Evolutionary conservation across 2,888 invertebrate genomes (phyloP), one percentile per base, ranked within the genome.

Genomic region (Clunio marinus): DNA sequence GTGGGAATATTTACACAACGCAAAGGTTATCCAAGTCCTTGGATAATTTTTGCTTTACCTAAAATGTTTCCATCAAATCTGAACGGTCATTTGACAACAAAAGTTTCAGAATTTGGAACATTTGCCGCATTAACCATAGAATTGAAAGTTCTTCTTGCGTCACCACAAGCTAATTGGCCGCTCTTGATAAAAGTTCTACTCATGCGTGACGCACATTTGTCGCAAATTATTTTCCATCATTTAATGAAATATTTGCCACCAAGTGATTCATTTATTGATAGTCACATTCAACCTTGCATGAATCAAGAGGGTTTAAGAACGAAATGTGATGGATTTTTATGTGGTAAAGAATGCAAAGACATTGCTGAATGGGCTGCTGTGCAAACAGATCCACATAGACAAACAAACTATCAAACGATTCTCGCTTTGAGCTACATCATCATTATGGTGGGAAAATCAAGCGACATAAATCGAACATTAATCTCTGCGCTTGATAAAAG

Each of bases 141-240:
- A 72, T 75, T 91, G 27, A 83, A 84, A 58, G 88, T 91, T 0
- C 74, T 91, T 37, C 75, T 89, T 68, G 85, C 87, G 0, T 90
- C 90, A 73, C 91, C 91, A 0, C 90, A 90, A 73, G 87, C 90
- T 0, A 86, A 86, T 65, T 91, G 91, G 91, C 80, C 87, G 0
- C 82, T 87, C 70, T 76, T 91, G 22, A 80, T 91, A 0, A 90
- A 89, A 82, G 84, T 89, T 1, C 74, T 90, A 8, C 82, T 87
- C 74, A 88, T 89, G 88, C 82, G 87, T 1, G 82, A 88, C 72
- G 88, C 87, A 71, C 82, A 83, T 71, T 78, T 91, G 0, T 79
- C 85, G 0, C 81, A 83, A 1, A 78, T 84, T 57, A 81, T 89
- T 1, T 73, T 87, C 8, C 79, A 82, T 7, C 79, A 83, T 69